A percentile compares a stretch with the other conserved stretches of the same genome.
Conservation (phyloP, 2,113 vertebrate genomes). For the Meriones unguiculatus region DNA sequence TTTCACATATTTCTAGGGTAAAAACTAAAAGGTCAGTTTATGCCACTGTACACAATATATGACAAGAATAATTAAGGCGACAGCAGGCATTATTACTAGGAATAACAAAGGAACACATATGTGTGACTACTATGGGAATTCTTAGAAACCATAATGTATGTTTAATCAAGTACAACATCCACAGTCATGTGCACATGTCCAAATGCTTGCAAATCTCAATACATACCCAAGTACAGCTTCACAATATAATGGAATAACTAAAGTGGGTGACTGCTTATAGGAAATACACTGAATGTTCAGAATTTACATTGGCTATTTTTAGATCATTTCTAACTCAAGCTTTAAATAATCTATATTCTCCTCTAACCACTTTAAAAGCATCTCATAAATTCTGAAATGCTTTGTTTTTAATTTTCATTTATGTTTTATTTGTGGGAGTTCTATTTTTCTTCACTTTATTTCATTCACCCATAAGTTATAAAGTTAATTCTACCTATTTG, state of each 20-base stretch:
- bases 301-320: background rate
- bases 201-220: background rate
- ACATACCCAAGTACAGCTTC: background rate
- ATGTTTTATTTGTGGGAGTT: background rate
- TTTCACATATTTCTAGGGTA: constrained; percentile 26
- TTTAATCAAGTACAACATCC: background rate
- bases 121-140: background rate
- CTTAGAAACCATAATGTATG: background rate
- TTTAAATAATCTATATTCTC: background rate
- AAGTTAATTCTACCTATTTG: background rate
- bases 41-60: background rate
- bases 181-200: background rate
- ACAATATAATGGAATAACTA: background rate
- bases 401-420: background rate
- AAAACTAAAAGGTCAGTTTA: background rate
- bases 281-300: background rate
- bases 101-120: constrained; percentile 3
- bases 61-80: background rate
- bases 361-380: background rate
- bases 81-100: background rate
- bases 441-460: background rate
- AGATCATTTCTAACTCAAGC: background rate
- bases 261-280: background rate
- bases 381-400: constrained; percentile 30
- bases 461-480: background rate